Conservation (phyloP, 2,113 vertebrate species). For the Turdus rufiventris region DNA sequence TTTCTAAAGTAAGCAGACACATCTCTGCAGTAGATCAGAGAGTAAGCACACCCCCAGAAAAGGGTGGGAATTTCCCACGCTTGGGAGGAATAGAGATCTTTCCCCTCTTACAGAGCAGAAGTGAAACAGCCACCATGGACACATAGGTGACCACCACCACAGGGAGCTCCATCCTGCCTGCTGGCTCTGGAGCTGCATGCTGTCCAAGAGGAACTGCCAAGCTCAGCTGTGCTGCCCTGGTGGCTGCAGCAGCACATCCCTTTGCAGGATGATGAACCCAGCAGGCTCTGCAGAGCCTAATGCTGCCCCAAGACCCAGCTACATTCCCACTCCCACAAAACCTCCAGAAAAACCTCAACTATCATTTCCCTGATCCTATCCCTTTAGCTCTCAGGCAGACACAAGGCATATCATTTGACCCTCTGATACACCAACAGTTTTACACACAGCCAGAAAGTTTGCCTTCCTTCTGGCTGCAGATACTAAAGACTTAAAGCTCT, state of each 20-base stretch:
- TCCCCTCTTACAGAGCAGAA: accelerated
- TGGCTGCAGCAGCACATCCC: neutral
- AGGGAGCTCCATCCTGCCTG: neutral
- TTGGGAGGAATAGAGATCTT: neutral
- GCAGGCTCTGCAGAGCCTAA: neutral
- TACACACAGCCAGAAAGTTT: neutral
- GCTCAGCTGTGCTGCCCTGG: neutral
- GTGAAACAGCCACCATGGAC: accelerated
- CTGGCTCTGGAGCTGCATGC: neutral
- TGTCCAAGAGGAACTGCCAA: neutral
- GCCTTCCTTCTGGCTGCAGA: neutral
- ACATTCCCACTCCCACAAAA: neutral
- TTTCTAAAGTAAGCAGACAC: neutral
- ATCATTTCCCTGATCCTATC: neutral
- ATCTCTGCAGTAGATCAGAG: neutral
- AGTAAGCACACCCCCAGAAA: neutral
- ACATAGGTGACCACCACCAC: too few relatives aligned
- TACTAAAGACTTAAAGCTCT: neutral
- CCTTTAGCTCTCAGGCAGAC: neutral
- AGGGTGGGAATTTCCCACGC: neutral
- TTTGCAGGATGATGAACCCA: neutral
- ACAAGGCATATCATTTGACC: accelerated
- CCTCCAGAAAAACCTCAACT: neutral
- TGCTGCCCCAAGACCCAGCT: accelerated
- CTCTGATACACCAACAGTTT: neutral